Evolutionary conservation across 2,113 vertebrate genomes (phyloP), one percentile per base, ranked within the genome.

Genomic region (Dendrocopos noguchii): DNA sequence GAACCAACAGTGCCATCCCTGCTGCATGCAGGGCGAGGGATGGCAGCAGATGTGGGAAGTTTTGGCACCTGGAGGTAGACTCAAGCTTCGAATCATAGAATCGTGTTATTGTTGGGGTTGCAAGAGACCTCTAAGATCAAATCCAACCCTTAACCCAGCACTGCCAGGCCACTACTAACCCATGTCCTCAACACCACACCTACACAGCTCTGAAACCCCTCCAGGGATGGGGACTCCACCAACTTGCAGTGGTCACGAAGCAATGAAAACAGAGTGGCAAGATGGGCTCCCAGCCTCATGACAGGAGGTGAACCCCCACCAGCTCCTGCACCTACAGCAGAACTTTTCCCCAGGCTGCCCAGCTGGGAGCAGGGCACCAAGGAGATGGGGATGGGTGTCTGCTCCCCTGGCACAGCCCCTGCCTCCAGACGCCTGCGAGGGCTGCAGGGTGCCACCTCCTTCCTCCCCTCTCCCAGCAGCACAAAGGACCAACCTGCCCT

Each of bases 201-300:
- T 53, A 27, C 12, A 27, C 7, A 22, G 24, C 52, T 53, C 24
- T 27, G 24, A 53, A 24, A 53, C 52, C 52, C 52, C 52, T 53
- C 52, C 52, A 53, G 25, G 22, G 25, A 13, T 53, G 52, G 22
- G 22, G 52, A 15, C 52, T 53, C 24, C 52, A 25, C 25, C 52
- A 53, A 15, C 52, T 31, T 19, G 27, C 34, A 39, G 52, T 2
- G 34, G 14, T 66, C 42, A 6, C 56, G 20, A 18, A 14, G 34
- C 31, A 28, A 10, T 12, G 63, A n/a, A 42, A 77, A 12, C 10
- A 15, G 0, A 0, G 42, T 13, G 36, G 5, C 0, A 5, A 29
- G 19, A 8, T 4, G 28, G 18, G 14, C 14, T 55, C 28, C 36
- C 53, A 84, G 31, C 6, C 33, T 72, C 1, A 1, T 3, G 19